Evolutionary conservation across 2,888 invertebrate genomes (phyloP).

Genomic region (Parnassius apollo): DNA sequence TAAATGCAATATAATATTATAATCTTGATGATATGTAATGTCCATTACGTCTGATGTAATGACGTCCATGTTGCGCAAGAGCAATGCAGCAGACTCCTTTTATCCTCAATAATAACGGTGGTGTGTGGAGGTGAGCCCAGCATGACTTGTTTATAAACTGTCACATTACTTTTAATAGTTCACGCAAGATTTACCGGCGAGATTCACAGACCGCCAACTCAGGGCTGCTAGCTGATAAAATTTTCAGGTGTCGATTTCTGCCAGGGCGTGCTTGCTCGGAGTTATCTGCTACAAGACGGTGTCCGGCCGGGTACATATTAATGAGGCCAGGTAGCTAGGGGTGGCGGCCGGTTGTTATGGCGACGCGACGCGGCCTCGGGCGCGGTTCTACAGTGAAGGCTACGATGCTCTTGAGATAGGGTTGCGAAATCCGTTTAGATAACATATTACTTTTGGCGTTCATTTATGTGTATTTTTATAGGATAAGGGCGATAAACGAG

Average conservation of each 20-base stretch:
- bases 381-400: slow-evolving; percentile 67
- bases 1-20: too few species aligned
- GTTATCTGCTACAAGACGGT: slow-evolving; percentile 57
- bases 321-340: slow-evolving; percentile 64
- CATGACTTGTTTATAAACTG: too few species aligned
- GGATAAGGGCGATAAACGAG: too few species aligned
- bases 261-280: slow-evolving; percentile 34
- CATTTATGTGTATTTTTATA: background rate
- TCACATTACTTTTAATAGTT: too few species aligned
- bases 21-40: too few species aligned
- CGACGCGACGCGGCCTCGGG: slow-evolving; percentile 74
- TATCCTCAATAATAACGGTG: too few species aligned
- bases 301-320: slow-evolving; percentile 75
- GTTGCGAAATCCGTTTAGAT: slow-evolving; percentile 21
- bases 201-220: slow-evolving; percentile 1
- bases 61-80: too few species aligned
- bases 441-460: background rate
- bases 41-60: too few species aligned
- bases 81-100: too few species aligned
- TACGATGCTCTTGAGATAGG: slow-evolving; percentile 46
- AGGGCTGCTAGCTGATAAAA: slow-evolving; percentile 33
- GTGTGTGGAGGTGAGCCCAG: too few species aligned
- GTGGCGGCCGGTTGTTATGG: slow-evolving; percentile 58
- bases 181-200: too few species aligned
- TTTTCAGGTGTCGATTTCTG: slow-evolving; percentile 46